phyloP scores from a whole-genome alignment of 2,797 vertebrate genomes.

The Gallinago nigripennis region DNA sequence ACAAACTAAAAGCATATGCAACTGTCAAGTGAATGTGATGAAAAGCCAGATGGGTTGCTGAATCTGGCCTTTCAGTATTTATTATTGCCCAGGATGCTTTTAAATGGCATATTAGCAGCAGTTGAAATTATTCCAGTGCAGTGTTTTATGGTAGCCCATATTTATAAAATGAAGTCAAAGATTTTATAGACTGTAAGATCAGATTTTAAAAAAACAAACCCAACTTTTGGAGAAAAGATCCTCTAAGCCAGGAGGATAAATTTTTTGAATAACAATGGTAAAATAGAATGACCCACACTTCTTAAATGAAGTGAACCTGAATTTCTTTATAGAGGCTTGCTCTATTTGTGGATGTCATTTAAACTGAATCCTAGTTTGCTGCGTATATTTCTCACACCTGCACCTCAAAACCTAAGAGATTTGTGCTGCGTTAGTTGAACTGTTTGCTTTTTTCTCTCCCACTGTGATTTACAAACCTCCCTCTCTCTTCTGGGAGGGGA shows the following conservation, averaged over 20 bases:
- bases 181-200: conserved; percentile 1
- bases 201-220: background rate
- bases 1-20: background rate
- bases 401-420: background rate
- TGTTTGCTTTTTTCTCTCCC: background rate
- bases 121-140: conserved; percentile 29
- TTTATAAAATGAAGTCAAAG: conserved; percentile 4
- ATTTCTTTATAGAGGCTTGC: background rate
- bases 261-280: background rate
- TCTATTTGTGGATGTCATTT: background rate
- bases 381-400: background rate
- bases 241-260: background rate
- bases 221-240: background rate
- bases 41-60: conserved; percentile 18
- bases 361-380: background rate
- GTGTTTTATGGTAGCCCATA: background rate
- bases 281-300: background rate
- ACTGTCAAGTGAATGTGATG: background rate
- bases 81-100: conserved; percentile 20
- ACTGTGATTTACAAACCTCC: background rate
- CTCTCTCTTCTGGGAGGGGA: background rate
- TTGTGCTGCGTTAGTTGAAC: background rate
- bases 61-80: conserved; percentile 20
- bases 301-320: background rate
- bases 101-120: conserved; percentile 32